These are phyloP conservation scores for Cyaniris semiargus DNA, from an alignment of 2,888 invertebrate species.

Conservation along the genomic window DNA sequence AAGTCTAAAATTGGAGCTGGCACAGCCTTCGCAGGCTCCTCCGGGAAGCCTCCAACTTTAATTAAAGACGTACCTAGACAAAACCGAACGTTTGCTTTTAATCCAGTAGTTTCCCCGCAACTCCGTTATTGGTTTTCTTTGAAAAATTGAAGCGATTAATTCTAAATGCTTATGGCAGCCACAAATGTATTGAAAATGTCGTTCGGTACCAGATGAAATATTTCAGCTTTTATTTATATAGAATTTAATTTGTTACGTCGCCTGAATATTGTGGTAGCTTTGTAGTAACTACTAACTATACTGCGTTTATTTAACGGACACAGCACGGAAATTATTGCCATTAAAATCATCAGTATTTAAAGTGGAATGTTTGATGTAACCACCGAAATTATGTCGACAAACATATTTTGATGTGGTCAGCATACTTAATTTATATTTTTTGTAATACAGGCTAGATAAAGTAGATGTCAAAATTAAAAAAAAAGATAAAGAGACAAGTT, in stretches of 20 bases:
- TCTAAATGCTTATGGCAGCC: conserved; percentile 26
- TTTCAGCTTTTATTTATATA: conserved; percentile 7
- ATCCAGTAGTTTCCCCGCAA: conserved; percentile 39
- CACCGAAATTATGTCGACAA: no score
- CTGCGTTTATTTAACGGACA: background rate
- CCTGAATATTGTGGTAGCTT: background rate
- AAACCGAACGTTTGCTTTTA: conserved; percentile 41
- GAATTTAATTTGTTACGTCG: background rate
- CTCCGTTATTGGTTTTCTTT: conserved; percentile 18
- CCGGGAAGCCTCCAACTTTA: conserved; percentile 42
- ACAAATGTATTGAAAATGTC: conserved; percentile 24
- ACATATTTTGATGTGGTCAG: no score
- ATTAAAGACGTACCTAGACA: conserved; percentile 46
- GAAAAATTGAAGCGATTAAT: conserved; percentile 29
- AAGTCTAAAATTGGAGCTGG: background rate
- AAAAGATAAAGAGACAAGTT: no score
- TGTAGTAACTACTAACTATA: background rate
- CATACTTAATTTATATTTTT: no score
- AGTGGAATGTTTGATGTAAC: no score
- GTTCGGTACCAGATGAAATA: background rate
- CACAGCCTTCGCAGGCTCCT: conserved; percentile 30
- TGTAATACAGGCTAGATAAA: no score
- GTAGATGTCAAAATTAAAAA: no score
- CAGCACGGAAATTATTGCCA: background rate
- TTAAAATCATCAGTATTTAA: no score